Conservation (phyloP, 2,113 vertebrate genomes). For the Sylvietta virens region DNA sequence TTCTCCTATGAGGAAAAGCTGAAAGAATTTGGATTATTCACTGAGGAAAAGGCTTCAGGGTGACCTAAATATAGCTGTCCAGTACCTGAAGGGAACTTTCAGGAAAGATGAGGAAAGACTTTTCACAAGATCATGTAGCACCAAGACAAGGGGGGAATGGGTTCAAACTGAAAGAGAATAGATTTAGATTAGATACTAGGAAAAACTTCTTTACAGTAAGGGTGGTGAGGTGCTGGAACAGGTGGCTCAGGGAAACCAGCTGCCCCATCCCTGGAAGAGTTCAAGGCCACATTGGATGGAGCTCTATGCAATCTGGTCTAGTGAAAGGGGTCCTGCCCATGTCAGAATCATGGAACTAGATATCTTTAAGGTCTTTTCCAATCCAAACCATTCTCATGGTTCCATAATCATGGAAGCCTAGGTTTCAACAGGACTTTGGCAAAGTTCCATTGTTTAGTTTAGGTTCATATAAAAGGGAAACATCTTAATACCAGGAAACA, state of each 20-base stretch:
- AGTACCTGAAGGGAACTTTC: not conserved
- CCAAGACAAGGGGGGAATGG: not conserved
- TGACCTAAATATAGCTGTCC: not conserved
- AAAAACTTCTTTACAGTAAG: not conserved
- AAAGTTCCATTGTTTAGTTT: not conserved
- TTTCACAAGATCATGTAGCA: not conserved
- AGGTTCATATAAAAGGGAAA: not conserved
- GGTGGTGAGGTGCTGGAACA: not conserved
- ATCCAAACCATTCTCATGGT: not conserved
- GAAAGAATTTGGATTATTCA: not conserved
- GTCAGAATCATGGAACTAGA: not conserved
- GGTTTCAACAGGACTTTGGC: not conserved
- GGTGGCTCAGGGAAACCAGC: not conserved
- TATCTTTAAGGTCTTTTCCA: too few relatives aligned
- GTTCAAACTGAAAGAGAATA: not conserved
- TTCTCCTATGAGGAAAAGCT: not conserved
- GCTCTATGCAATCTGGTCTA: not conserved
- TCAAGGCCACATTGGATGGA: not conserved
- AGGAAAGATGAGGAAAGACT: not conserved
- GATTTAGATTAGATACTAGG: not conserved
- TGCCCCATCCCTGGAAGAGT: not conserved
- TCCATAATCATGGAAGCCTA: not conserved
- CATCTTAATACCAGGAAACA: not conserved
- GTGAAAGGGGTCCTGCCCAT: not conserved
- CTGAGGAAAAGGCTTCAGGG: not conserved